These are phyloP conservation scores for Indicator maculatus DNA, from an alignment of 2,113 vertebrate genomes.

Conservation along the genomic window DNA sequence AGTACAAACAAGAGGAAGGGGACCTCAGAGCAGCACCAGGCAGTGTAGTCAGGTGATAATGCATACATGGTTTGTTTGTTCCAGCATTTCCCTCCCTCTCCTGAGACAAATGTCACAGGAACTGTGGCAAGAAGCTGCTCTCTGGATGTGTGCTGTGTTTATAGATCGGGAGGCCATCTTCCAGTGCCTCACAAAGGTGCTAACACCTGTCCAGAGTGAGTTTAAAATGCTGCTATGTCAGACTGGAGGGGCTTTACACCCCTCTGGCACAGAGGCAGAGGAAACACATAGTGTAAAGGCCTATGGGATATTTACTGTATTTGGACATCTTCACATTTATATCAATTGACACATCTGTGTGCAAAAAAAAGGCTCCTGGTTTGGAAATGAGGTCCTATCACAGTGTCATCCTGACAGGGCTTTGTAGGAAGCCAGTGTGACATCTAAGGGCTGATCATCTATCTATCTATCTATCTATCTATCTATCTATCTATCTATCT, in stretches of 20 bases:
- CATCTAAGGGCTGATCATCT: neutral
- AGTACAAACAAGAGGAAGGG: neutral
- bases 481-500: too few relatives aligned
- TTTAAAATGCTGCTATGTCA: neutral
- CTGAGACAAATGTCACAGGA: neutral
- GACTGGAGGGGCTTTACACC: neutral
- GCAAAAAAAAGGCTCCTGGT: neutral
- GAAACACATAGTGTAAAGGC: neutral
- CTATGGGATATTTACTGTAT: neutral
- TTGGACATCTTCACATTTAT: neutral
- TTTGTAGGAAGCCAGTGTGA: neutral
- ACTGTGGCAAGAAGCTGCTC: neutral
- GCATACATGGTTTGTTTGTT: neutral
- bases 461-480: too few relatives aligned
- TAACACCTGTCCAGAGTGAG: neutral
- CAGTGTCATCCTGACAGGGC: neutral
- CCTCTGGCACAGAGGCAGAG: neutral
- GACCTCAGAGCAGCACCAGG: neutral
- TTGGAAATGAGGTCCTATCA: neutral
- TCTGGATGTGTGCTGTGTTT: neutral
- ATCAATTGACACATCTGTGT: rapidly evolving
- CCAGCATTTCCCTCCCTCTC: neutral
- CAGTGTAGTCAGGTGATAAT: neutral
- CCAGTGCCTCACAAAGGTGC: neutral
- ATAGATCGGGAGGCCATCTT: too few relatives aligned